A percentile compares a stretch with the other conserved stretches of the same genome.
These are phyloP conservation scores for Lithodes maja DNA, from an alignment of 2,888 invertebrate species.

Conservation along the genomic window DNA sequence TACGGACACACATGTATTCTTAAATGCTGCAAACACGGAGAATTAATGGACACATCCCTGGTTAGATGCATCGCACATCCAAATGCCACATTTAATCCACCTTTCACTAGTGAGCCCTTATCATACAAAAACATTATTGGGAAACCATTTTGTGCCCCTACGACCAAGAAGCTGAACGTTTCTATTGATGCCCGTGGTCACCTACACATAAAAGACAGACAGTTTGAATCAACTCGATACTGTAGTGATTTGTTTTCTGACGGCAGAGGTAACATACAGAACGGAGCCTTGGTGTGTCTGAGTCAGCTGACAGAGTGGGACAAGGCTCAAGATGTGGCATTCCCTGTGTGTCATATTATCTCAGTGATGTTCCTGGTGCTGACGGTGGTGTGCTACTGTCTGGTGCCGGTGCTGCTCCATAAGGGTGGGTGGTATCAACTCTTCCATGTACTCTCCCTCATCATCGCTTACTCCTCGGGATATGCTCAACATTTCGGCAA, in stretches of 20 bases:
- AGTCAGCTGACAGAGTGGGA: not conserved
- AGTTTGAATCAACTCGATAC: slow-evolving; percentile 17
- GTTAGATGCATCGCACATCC: slow-evolving; percentile 12
- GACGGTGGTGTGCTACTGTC: slow-evolving; percentile 32
- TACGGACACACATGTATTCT: slow-evolving; percentile 28
- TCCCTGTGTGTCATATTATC: slow-evolving; percentile 12
- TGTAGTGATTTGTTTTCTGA: slow-evolving; percentile 43
- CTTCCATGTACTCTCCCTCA: slow-evolving; percentile 42
- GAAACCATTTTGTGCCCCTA: slow-evolving; percentile 8
- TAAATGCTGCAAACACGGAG: slow-evolving; percentile 42
- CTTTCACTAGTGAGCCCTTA: not conserved
- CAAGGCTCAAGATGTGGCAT: not conserved
- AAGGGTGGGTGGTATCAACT: slow-evolving; percentile 41
- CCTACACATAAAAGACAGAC: not conserved
- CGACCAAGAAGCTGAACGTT: not conserved
- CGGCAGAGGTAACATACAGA: not conserved
- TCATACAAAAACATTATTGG: slow-evolving; percentile 38
- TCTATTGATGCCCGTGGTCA: slow-evolving; percentile 10
- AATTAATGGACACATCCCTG: slow-evolving; percentile 23
- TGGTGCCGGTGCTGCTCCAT: slow-evolving; percentile 21
- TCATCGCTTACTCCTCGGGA: slow-evolving; percentile 15
- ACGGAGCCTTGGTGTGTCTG: slow-evolving; percentile 5
- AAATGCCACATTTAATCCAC: slow-evolving; percentile 21
- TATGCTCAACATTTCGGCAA: not conserved
- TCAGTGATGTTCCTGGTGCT: slow-evolving; percentile 20